Evolutionary conservation across 1,140 invertebrate species (phyloP).

Genomic region (Solen grandis): DNA sequence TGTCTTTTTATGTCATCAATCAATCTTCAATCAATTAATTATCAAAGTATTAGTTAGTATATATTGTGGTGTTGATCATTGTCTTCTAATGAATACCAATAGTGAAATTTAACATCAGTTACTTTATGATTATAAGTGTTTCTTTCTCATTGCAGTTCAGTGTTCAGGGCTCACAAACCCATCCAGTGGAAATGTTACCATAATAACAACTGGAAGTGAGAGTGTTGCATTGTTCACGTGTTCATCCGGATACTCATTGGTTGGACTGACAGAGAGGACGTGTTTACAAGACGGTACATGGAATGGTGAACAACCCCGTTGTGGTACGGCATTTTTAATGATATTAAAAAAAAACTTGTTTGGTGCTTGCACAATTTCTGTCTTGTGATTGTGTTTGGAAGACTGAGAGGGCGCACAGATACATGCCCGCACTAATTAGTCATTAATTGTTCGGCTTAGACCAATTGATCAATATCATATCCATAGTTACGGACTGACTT

Average conservation of each 20-base stretch:
- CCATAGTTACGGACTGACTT: too few species aligned
- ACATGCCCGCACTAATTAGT: not conserved
- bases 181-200: not conserved
- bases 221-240: conserved; percentile 2
- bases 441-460: not conserved
- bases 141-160: conserved; percentile 29
- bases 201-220: conserved; percentile 17
- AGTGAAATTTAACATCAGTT: too few species aligned
- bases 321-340: conserved; percentile 24
- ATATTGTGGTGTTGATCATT: too few species aligned
- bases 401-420: not conserved
- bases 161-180: conserved; percentile 1
- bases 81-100: too few species aligned
- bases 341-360: too few species aligned
- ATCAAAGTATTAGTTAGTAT: too few species aligned
- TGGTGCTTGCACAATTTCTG: not conserved
- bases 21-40: too few species aligned
- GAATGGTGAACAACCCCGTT: conserved; percentile 12
- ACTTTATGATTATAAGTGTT: too few species aligned
- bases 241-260: conserved; percentile 10
- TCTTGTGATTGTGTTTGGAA: not conserved
- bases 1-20: too few species aligned
- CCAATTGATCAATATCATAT: not conserved
- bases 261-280: not conserved
- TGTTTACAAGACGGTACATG: conserved; percentile 32